These are phyloP conservation scores for Mimachlamys varia DNA, from an alignment of 2,888 invertebrate species.

Conservation along the genomic window DNA sequence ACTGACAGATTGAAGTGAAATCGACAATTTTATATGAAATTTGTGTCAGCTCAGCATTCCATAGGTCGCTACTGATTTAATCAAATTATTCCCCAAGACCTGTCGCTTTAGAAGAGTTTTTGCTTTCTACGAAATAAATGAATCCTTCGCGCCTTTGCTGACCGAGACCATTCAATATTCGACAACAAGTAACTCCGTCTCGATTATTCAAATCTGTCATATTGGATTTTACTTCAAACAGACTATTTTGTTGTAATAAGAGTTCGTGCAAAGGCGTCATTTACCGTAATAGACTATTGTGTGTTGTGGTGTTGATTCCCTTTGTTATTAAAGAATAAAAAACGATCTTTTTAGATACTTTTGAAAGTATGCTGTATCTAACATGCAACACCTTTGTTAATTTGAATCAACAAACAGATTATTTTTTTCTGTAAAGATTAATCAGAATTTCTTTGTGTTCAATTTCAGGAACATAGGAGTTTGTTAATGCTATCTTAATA, in stretches of 20 bases:
- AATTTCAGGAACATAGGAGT: too few species aligned
- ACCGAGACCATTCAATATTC: neutral
- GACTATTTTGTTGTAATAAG: neutral
- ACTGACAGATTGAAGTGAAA: conserved; percentile 9
- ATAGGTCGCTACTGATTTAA: neutral
- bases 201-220: neutral
- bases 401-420: neutral
- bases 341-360: too few species aligned
- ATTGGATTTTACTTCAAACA: neutral
- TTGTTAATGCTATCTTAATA: too few species aligned
- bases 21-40: conserved; percentile 24
- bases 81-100: neutral
- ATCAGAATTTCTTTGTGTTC: neutral
- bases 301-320: neutral
- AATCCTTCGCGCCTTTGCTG: neutral
- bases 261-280: neutral
- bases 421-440: neutral
- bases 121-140: neutral
- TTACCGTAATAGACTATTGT: neutral
- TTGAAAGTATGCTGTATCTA: neutral
- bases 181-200: neutral
- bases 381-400: neutral
- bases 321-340: neutral
- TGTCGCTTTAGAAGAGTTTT: neutral
- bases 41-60: neutral